Percentiles rank a stretch among this genome's conserved stretches.
Conservation (phyloP, 2,888 invertebrate genomes). For the Choristoneura rosaceana region DNA sequence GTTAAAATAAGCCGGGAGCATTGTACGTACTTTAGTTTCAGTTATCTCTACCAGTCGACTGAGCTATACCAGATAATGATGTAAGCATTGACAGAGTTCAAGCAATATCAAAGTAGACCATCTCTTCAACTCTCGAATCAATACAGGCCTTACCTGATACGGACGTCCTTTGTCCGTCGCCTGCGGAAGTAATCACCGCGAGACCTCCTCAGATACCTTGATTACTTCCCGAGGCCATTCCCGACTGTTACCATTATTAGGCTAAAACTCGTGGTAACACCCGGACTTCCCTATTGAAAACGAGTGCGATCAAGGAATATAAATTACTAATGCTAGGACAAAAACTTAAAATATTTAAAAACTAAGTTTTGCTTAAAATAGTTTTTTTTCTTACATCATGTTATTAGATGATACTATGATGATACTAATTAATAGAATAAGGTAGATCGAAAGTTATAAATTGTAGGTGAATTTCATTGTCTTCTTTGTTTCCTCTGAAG, state of each 20-base stretch:
- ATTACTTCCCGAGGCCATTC: conserved; percentile 5
- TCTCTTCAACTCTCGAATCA: conserved; percentile 2
- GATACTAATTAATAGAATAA: too few species aligned
- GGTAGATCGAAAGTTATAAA: too few species aligned
- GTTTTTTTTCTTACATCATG: too few species aligned
- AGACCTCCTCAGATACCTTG: conserved; percentile 2
- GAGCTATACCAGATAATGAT: background rate
- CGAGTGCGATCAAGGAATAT: too few species aligned
- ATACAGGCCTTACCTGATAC: conserved; percentile 7
- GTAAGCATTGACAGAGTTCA: background rate
- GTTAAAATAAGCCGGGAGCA: too few species aligned
- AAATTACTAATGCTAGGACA: too few species aligned
- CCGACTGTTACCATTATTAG: background rate
- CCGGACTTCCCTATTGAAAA: background rate
- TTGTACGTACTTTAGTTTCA: too few species aligned
- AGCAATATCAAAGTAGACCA: conserved; percentile 3
- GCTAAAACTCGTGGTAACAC: background rate
- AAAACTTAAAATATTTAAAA: too few species aligned
- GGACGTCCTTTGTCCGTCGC: conserved; percentile 27
- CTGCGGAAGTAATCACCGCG: conserved; percentile 12
- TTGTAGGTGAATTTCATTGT: too few species aligned
- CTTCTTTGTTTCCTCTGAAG: too few species aligned
- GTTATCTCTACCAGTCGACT: background rate
- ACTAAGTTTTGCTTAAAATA: too few species aligned
- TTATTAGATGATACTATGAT: too few species aligned